These are phyloP conservation scores for Corythornis madagascariensis DNA, from an alignment of 2,113 vertebrate genomes.

Conservation along the genomic window DNA sequence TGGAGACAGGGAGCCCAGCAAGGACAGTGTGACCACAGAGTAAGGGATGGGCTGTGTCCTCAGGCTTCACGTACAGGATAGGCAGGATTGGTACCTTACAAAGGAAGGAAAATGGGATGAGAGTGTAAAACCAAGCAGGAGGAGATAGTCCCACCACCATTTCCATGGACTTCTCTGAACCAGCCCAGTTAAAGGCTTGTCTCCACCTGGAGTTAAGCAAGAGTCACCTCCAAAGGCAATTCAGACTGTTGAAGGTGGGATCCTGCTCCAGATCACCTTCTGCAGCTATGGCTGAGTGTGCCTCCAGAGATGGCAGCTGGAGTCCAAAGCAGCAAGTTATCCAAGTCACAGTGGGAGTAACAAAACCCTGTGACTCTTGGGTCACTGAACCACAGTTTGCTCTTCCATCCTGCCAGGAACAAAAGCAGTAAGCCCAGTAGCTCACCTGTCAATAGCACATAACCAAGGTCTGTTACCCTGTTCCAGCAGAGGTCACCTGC, in stretches of 20 bases:
- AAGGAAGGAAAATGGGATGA: neutral
- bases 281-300: neutral
- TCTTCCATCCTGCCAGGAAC: neutral
- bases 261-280: neutral
- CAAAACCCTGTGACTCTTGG: neutral
- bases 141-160: neutral
- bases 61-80: neutral
- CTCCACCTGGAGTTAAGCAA: neutral
- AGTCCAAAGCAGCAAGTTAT: neutral
- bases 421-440: neutral
- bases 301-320: neutral
- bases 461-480: neutral
- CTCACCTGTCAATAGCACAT: neutral
- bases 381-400: neutral
- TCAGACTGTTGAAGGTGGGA: neutral
- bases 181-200: neutral
- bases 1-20: neutral
- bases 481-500: conserved; percentile 19
- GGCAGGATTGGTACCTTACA: neutral
- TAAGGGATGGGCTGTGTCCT: neutral
- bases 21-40: neutral
- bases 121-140: neutral
- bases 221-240: neutral
- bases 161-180: neutral
- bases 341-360: rapidly evolving